Evolutionary conservation across 92 coral and sea anemone species (phyloP).

Genomic region (Galaxea fascicularis): DNA sequence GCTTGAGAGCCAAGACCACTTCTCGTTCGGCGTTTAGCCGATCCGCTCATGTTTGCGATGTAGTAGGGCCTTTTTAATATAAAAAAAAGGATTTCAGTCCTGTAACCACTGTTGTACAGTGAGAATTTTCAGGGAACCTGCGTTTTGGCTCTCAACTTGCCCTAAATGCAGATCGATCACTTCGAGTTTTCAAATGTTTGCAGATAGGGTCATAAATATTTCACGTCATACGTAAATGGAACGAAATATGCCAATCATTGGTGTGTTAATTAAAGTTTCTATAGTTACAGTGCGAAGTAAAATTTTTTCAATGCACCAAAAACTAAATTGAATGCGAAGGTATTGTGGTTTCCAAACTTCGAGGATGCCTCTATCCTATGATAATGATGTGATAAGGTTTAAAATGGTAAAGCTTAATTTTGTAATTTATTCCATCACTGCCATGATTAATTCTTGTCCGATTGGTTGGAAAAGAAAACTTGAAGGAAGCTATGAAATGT

Average conservation of each 20-base stretch:
- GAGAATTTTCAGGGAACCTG: neutral
- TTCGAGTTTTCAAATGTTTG: constrained; percentile 52
- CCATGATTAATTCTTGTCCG: neutral
- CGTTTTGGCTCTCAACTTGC: constrained; percentile 29
- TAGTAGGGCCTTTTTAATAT: constrained; percentile 28
- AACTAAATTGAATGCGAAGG: neutral
- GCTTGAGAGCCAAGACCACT: constrained; percentile 88
- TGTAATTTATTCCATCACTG: constrained; percentile 2
- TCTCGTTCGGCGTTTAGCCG: constrained; percentile 80
- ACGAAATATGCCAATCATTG: constrained; percentile 71
- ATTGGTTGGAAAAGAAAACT: constrained; percentile 12
- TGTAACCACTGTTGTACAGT: neutral
- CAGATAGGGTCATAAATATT: constrained; percentile 62
- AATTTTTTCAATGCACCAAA: neutral
- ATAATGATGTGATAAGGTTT: neutral
- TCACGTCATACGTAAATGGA: constrained; percentile 76
- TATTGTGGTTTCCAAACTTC: constrained; percentile 10
- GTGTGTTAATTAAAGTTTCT: constrained; percentile 67
- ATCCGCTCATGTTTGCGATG: constrained; percentile 47
- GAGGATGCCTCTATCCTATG: neutral
- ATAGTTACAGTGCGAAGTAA: constrained; percentile 48
- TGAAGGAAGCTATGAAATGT: neutral
- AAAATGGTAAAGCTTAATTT: neutral
- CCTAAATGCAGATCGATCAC: constrained; percentile 34
- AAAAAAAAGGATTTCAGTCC: neutral